Evolutionary conservation across 1,140 invertebrate species (phyloP).

Genomic region (Diprion similis): DNA sequence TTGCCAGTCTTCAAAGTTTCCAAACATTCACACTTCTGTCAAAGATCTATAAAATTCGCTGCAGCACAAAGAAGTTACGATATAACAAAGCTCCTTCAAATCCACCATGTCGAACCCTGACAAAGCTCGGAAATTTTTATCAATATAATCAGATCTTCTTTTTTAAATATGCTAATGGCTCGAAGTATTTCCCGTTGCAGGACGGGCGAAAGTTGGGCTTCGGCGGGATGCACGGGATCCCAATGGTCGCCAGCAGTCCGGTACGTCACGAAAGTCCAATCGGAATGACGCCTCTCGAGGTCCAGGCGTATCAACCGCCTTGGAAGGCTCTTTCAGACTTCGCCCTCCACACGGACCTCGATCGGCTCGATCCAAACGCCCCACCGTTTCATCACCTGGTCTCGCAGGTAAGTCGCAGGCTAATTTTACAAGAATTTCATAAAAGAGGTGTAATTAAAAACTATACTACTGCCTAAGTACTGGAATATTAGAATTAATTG

Average conservation of each 20-base stretch:
- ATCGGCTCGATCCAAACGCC: slow-evolving; percentile 81
- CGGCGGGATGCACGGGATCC: slow-evolving; percentile 92
- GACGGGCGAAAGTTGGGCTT: slow-evolving; percentile 92
- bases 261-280: slow-evolving; percentile 91
- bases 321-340: slow-evolving; percentile 97
- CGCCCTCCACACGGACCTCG: slow-evolving; percentile 91
- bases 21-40: too few species aligned
- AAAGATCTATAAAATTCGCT: too few species aligned
- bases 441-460: not conserved
- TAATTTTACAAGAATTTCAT: not conserved
- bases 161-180: slow-evolving; percentile 32
- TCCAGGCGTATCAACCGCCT: slow-evolving; percentile 95
- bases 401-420: slow-evolving; percentile 77
- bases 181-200: slow-evolving; percentile 66
- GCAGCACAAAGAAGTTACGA: too few species aligned
- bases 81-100: too few species aligned
- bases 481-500: not conserved
- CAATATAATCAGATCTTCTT: not conserved
- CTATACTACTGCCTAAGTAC: not conserved
- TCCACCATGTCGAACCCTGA: too few species aligned
- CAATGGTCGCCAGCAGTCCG: slow-evolving; percentile 95
- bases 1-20: too few species aligned
- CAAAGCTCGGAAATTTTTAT: not conserved
- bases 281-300: slow-evolving; percentile 86
- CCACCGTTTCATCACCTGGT: slow-evolving; percentile 96